Evolutionary conservation across 1,140 invertebrate genomes (phyloP).

Genomic region (Orius insidiosus): DNA sequence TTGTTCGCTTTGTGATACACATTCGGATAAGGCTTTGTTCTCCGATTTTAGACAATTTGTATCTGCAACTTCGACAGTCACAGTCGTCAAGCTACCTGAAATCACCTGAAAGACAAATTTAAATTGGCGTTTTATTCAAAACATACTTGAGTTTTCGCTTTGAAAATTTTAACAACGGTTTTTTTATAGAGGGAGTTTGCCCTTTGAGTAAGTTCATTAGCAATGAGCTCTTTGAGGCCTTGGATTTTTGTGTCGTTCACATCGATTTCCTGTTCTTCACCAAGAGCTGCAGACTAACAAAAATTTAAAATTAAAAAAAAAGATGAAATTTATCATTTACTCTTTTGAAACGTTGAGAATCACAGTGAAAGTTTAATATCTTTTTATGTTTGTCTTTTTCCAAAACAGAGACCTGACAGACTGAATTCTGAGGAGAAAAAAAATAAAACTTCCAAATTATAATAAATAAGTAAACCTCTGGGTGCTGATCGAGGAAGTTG

Average conservation of each 20-base stretch:
- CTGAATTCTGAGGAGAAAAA: no score
- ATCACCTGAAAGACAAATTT: conserved; percentile 6
- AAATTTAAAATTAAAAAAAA: not conserved
- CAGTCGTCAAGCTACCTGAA: conserved; percentile 9
- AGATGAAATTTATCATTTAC: not conserved
- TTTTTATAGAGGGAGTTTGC: conserved; percentile 6
- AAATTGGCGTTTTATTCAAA: not conserved
- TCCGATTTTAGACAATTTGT: conserved; percentile 14
- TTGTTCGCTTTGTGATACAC: not conserved
- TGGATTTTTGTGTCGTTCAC: conserved; percentile 5
- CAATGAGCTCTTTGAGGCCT: conserved; percentile 4
- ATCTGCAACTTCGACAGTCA: conserved; percentile 10
- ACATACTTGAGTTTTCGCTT: conserved; percentile 12
- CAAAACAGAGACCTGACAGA: no score
- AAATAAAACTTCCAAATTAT: not conserved
- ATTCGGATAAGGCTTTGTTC: not conserved
- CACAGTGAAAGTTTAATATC: not conserved
- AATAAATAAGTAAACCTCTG: not conserved
- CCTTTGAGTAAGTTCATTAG: conserved; percentile 2
- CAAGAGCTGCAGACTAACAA: not conserved
- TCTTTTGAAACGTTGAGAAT: not conserved
- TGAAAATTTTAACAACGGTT: conserved; percentile 10
- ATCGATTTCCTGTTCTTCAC: not conserved
- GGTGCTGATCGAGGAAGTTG: no score
- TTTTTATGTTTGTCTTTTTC: not conserved